Conservation (phyloP, 2,888 invertebrate species). For the Diaphora mendica region DNA sequence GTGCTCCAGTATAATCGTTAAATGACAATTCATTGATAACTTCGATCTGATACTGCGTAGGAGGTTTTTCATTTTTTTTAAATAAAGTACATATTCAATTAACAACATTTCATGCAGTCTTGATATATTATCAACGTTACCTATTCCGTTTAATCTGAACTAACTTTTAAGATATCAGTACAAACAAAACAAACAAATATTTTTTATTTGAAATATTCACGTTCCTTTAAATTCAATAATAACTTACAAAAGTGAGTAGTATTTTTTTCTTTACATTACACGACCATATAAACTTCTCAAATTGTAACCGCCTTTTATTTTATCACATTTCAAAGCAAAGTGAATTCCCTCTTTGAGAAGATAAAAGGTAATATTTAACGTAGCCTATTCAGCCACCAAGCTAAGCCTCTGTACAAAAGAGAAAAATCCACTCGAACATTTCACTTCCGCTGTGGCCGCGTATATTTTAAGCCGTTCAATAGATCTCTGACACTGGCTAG, state of each 20-base stretch:
- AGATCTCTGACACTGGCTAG: slow-evolving; percentile 30
- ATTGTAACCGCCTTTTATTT: neutral
- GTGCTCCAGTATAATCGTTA: no score
- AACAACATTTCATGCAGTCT: no score
- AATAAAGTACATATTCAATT: no score
- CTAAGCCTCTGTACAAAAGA: slow-evolving; percentile 46
- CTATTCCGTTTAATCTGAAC: neutral
- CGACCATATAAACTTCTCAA: neutral
- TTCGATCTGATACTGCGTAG: no score
- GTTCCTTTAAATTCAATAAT: neutral
- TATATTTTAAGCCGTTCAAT: slow-evolving; percentile 50
- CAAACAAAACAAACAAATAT: neutral
- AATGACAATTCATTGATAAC: no score
- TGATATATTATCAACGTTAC: neutral
- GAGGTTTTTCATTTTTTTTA: no score
- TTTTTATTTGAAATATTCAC: neutral
- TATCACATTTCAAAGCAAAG: slow-evolving; percentile 42
- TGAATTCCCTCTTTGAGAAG: slow-evolving; percentile 46
- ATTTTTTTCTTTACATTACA: neutral
- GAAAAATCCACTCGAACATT: slow-evolving; percentile 44
- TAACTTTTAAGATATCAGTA: neutral
- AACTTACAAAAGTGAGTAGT: neutral
- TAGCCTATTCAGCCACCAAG: slow-evolving; percentile 46
- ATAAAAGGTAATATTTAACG: slow-evolving; percentile 63
- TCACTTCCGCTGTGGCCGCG: slow-evolving; percentile 38